phyloP scores from a whole-genome alignment of 2,888 invertebrate species.

The Eubasilissa splendida region DNA sequence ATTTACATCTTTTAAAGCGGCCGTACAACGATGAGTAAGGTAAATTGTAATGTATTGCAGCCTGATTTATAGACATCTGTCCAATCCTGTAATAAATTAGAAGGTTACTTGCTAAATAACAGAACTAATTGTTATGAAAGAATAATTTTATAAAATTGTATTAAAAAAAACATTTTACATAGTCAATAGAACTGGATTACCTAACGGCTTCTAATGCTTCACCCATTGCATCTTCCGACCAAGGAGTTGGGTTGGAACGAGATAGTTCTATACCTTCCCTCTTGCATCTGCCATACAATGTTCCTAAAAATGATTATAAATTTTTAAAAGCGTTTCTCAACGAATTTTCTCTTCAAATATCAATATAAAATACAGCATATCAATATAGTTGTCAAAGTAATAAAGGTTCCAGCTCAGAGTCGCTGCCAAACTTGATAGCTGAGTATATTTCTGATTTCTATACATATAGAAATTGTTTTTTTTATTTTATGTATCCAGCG shows the following conservation, averaged over 20 bases:
- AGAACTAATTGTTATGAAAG: not conserved
- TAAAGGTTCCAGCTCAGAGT: no score
- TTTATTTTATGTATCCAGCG: no score
- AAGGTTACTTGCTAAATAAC: not conserved
- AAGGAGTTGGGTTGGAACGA: slow-evolving; percentile 91
- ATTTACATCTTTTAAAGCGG: slow-evolving; percentile 90
- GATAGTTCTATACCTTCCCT: slow-evolving; percentile 92
- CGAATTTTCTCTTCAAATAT: no score
- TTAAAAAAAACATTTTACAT: no score
- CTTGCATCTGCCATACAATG: slow-evolving; percentile 90
- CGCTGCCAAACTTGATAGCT: no score
- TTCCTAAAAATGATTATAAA: slow-evolving; percentile 70
- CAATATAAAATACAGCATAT: no score
- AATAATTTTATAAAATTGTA: no score
- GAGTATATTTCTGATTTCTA: no score
- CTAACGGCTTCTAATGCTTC: slow-evolving; percentile 92
- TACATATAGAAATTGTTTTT: no score
- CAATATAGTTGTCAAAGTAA: no score
- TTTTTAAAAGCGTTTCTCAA: no score
- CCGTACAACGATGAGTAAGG: slow-evolving; percentile 93
- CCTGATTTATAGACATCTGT: slow-evolving; percentile 95
- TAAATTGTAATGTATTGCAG: slow-evolving; percentile 91
- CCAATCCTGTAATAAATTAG: slow-evolving; percentile 76
- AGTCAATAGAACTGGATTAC: slow-evolving; percentile 66
- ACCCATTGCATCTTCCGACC: slow-evolving; percentile 95